Percentiles rank a stretch among this genome's conserved stretches.
Conservation (phyloP, 2,113 vertebrate genomes). For the Xenopus borealis region DNA sequence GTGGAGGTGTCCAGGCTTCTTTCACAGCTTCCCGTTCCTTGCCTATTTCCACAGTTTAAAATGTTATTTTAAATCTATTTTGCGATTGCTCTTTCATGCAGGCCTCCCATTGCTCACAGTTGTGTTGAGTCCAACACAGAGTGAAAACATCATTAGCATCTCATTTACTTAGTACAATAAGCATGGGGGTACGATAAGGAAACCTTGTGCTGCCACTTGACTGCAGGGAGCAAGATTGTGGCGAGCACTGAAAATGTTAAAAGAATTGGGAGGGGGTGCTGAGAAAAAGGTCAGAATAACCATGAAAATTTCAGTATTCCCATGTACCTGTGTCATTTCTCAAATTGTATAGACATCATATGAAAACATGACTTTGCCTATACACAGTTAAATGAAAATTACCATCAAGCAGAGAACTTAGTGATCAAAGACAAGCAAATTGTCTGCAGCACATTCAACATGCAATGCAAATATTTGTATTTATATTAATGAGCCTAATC, state of each 20-base stretch:
- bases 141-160: constrained; percentile 23
- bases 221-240: background rate
- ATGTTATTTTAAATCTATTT: constrained; percentile 20
- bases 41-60: constrained; percentile 11
- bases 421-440: no score
- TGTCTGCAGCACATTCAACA: no score
- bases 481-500: no score
- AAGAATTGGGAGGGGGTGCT: background rate
- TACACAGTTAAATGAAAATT: no score
- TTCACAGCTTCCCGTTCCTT: background rate
- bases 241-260: background rate
- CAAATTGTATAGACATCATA: no score
- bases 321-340: no score
- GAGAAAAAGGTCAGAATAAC: background rate
- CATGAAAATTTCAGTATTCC: background rate
- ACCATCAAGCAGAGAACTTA: no score
- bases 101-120: constrained; percentile 13
- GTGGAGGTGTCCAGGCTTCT: background rate
- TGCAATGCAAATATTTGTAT: no score
- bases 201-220: background rate
- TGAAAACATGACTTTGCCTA: no score
- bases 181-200: background rate
- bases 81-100: constrained; percentile 23
- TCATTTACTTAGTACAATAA: constrained; percentile 13
- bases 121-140: background rate